These are phyloP conservation scores for Macrochelys suwanniensis DNA, from an alignment of 2,797 vertebrate species.

Conservation along the genomic window DNA sequence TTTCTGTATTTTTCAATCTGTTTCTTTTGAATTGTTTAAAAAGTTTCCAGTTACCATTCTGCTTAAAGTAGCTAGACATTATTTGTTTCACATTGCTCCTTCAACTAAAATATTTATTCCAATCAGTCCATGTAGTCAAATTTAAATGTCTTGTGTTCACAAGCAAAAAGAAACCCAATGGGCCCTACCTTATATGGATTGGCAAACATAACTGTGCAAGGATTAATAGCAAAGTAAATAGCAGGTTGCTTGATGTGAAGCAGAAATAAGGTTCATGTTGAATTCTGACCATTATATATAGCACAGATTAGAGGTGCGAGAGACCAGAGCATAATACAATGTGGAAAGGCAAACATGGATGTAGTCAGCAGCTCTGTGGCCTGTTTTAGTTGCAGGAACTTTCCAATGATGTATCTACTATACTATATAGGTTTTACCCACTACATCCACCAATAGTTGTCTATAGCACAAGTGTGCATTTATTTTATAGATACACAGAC, in stretches of 20 bases:
- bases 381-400: not conserved
- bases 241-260: not conserved
- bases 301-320: not conserved
- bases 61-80: conserved; percentile 8
- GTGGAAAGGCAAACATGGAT: not conserved
- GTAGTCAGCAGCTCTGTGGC: not conserved
- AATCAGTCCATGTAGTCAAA: conserved; percentile 1
- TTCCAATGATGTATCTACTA: not conserved
- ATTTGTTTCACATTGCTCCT: conserved; percentile 23
- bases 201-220: not conserved
- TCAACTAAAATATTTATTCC: conserved; percentile 37
- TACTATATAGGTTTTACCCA: not conserved
- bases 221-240: not conserved
- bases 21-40: not conserved
- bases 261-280: not conserved
- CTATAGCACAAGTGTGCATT: not conserved
- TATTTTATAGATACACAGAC: not conserved
- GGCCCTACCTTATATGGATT: not conserved
- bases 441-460: not conserved
- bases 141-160: not conserved
- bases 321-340: not conserved
- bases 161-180: not conserved
- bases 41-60: not conserved
- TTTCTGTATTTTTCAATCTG: accelerated
- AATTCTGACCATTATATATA: not conserved